Evolutionary conservation across 2,113 vertebrate species (phyloP), one percentile per base, ranked within the genome.

Genomic region (Ondatra zibethicus): DNA sequence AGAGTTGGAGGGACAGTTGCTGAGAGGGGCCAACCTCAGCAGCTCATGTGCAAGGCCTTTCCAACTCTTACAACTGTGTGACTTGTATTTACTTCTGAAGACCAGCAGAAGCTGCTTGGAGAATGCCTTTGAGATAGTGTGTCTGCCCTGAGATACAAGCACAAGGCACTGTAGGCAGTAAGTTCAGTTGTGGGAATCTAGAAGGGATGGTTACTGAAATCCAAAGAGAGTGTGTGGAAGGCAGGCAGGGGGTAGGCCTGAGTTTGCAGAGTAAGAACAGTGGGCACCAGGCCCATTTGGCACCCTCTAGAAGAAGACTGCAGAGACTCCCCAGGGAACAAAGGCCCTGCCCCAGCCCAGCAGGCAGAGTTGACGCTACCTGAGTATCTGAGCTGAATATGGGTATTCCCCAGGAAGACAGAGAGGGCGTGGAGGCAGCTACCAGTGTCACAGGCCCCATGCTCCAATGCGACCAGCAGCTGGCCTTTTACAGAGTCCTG

Each of bases 401-500:
- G 98, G 45, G 98, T 98, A 29, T 94, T 98, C 13, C 97, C 98
- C 6, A 98, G 97, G 0, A 98, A 99, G 96, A 99, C 82, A 0
- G 98, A 98, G 81, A 99, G 96, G 85, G 98, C 98, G 0, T 80
- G 99, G 13, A 98, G 98, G 97, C 99, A 99, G 75, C 98, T 97
- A 0, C 80, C 97, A 0, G 98, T 82, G 16, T 80, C 95, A 0
- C 23, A 98, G 92, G 76, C 96, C 4, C 97, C 90, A 0, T 99
- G 89, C 94, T 99, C 98, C 2, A 98, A 97, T 0, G 86, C 97
- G 36, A 99, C 97, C 95, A 98, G 96, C 95, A 99, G 98, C 97
- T 98, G 99, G 95, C 98, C 98, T 68, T 99, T 98, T n/a, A 98
- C 95, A 16, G 99, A 99, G 93, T 99, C 99, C 99, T 99, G 91